These are phyloP conservation scores for Thomomys bottae DNA, from an alignment of 2,113 vertebrate species.

Conservation along the genomic window DNA sequence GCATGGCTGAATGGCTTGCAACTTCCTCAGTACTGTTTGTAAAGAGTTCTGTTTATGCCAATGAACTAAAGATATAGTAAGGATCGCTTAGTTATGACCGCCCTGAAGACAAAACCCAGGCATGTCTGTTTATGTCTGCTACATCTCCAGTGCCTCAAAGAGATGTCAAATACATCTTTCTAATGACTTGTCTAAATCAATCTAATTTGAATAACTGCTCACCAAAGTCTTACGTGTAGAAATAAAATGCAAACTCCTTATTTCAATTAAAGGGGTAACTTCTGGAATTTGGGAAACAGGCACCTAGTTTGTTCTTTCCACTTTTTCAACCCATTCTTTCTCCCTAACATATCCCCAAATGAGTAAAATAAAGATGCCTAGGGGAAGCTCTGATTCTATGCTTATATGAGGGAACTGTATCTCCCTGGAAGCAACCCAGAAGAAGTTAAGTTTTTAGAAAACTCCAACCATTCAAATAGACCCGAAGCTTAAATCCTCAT, in stretches of 20 bases:
- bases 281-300: constrained; percentile 16
- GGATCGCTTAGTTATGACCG: background rate
- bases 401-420: background rate
- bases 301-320: constrained; percentile 17
- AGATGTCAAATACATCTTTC: constrained; percentile 12
- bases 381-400: background rate
- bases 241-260: background rate
- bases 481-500: background rate
- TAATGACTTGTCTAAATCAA: background rate
- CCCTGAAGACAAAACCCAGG: background rate
- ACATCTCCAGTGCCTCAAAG: background rate
- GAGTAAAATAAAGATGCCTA: background rate
- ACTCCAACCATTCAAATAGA: background rate
- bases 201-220: background rate
- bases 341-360: constrained; percentile 8
- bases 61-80: background rate
- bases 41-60: constrained; percentile 40
- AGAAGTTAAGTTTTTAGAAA: background rate
- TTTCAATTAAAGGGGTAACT: constrained; percentile 1
- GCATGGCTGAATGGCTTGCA: background rate
- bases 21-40: background rate
- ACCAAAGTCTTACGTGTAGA: background rate
- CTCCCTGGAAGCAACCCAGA: background rate
- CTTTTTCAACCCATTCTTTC: background rate
- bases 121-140: background rate